Percentiles rank a stretch among this genome's conserved stretches.
These are phyloP conservation scores for Epinotia ramella DNA, from an alignment of 2,888 invertebrate species.

Conservation along the genomic window DNA sequence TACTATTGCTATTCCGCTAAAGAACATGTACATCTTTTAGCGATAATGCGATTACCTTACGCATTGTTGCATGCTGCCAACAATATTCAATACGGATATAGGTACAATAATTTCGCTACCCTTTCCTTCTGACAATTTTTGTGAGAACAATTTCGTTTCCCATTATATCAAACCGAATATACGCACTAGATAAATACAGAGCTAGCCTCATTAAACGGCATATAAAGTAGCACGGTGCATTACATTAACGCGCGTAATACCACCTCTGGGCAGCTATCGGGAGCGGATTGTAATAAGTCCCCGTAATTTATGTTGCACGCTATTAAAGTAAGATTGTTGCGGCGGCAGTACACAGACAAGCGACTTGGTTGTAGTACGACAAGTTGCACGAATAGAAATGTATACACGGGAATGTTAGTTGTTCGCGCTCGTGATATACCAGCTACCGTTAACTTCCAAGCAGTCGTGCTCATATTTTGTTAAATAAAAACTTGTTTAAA, in stretches of 20 bases:
- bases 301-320: constrained; percentile 83
- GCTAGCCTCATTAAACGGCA: constrained; percentile 21
- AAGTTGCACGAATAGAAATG: not conserved
- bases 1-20: no score
- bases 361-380: constrained; percentile 40
- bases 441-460: no score
- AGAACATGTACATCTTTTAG: no score
- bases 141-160: not conserved
- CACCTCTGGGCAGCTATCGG: constrained; percentile 73
- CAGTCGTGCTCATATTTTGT: no score
- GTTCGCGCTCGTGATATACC: no score
- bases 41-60: no score
- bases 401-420: not conserved
- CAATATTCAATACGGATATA: no score
- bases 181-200: constrained; percentile 29
- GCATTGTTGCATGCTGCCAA: no score
- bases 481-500: no score
- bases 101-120: no score
- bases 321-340: constrained; percentile 84
- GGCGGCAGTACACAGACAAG: constrained; percentile 50
- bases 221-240: constrained; percentile 36
- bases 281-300: constrained; percentile 83
- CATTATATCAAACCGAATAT: constrained; percentile 24
- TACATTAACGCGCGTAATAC: constrained; percentile 55
- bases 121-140: no score